Conservation (phyloP, 2,888 invertebrate species). For the Netelia virgata region DNA sequence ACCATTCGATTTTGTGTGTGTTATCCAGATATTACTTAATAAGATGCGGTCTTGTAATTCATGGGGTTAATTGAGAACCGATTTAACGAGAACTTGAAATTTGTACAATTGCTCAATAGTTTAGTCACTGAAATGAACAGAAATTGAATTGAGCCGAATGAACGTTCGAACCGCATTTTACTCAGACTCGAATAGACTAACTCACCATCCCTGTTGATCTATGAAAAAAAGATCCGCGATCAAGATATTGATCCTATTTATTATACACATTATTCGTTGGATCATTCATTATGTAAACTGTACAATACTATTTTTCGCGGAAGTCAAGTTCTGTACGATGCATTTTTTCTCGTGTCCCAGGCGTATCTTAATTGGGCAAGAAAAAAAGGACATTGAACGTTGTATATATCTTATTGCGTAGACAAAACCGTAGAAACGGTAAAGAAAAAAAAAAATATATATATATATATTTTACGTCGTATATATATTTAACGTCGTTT, state of each 20-base stretch:
- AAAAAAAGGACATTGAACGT: conserved; percentile 32
- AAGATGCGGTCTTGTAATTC: no score
- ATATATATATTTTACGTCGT: conserved; percentile 57
- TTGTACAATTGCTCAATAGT: conserved; percentile 51
- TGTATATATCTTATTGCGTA: conserved; percentile 49
- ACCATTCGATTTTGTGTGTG: conserved; percentile 35
- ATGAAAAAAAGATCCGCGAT: neutral
- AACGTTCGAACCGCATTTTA: conserved; percentile 45
- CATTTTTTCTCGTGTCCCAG: conserved; percentile 17
- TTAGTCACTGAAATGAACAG: conserved; percentile 30
- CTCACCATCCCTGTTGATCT: conserved; percentile 28
- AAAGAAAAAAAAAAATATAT: conserved; percentile 48
- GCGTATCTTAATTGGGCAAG: neutral
- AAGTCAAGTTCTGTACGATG: conserved; percentile 21
- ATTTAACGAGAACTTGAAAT: neutral
- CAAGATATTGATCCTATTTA: conserved; percentile 47
- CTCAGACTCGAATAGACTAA: conserved; percentile 46
- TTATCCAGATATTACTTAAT: neutral
- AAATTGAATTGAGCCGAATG: conserved; percentile 36
- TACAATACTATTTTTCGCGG: conserved; percentile 51
- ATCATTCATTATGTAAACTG: conserved; percentile 46
- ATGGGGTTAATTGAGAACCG: neutral
- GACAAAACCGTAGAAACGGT: conserved; percentile 53
- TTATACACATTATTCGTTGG: conserved; percentile 60
- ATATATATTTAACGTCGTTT: conserved; percentile 59